A percentile compares a stretch with the other conserved stretches of the same genome.
Evolutionary conservation across 2,797 vertebrate genomes (phyloP).

Genomic region (Hydrocynus forskahlii): DNA sequence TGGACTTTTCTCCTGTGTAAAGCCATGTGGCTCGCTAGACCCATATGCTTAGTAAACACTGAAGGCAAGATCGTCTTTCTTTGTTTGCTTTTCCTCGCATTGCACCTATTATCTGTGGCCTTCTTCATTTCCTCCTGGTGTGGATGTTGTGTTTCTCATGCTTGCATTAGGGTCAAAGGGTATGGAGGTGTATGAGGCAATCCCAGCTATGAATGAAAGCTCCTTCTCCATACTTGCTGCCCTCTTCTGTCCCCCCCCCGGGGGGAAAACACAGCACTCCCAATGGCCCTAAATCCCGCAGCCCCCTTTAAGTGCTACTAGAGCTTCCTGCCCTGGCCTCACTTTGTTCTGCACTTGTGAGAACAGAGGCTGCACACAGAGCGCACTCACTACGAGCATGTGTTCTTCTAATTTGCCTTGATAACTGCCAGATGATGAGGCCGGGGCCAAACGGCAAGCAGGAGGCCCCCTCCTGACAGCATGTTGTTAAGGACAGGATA

Average conservation of each 20-base stretch:
- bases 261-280: slow-evolving; percentile 45
- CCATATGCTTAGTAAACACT: slow-evolving; percentile 60
- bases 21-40: slow-evolving; percentile 59
- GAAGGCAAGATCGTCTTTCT: slow-evolving; percentile 18
- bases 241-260: slow-evolving; percentile 31
- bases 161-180: slow-evolving; percentile 49
- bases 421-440: slow-evolving; percentile 77
- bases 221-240: slow-evolving; percentile 24
- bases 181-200: slow-evolving; percentile 35
- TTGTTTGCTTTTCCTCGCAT: slow-evolving; percentile 26
- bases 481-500: slow-evolving; percentile 62
- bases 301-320: slow-evolving; percentile 61
- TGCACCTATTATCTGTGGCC: slow-evolving; percentile 51
- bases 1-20: slow-evolving; percentile 43
- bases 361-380: slow-evolving; percentile 50
- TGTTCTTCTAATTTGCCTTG: slow-evolving; percentile 70
- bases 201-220: slow-evolving; percentile 48
- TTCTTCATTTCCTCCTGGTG: slow-evolving; percentile 16
- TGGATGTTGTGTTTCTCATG: slow-evolving; percentile 47
- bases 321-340: slow-evolving; percentile 64
- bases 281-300: slow-evolving; percentile 48
- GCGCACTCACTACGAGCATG: slow-evolving; percentile 61
- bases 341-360: slow-evolving; percentile 64
- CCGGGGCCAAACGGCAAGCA: slow-evolving; percentile 34
- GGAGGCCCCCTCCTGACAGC: slow-evolving; percentile 43